phyloP scores from a whole-genome alignment of 53 echinoderm and acorn worm genomes.

The Antedon mediterranea region DNA sequence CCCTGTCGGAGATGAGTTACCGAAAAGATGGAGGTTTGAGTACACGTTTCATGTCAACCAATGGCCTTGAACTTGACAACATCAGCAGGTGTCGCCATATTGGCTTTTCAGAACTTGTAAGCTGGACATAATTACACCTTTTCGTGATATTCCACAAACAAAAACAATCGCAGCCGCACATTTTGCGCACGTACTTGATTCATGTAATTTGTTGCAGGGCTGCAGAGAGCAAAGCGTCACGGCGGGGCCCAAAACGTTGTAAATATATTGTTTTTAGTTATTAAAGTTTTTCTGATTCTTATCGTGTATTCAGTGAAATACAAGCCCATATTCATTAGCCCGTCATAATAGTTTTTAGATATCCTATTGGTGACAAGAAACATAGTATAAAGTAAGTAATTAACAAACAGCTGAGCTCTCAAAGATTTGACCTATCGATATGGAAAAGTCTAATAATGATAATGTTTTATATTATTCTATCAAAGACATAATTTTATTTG shows the following conservation, averaged over 20 bases:
- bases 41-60: not conserved
- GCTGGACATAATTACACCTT: not conserved
- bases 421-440: not conserved
- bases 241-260: not conserved
- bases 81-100: constrained; percentile 1
- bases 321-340: not conserved
- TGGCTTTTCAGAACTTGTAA: not conserved
- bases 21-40: not conserved
- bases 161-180: not conserved
- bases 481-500: too few relatives aligned
- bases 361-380: not conserved
- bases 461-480: too few relatives aligned
- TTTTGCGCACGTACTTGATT: not conserved
- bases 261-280: not conserved
- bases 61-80: not conserved
- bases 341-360: not conserved
- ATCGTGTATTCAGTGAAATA: not conserved
- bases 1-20: not conserved
- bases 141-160: not conserved
- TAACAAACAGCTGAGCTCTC: not conserved
- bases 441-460: not conserved
- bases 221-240: not conserved
- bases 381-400: not conserved
- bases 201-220: not conserved
- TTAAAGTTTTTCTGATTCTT: not conserved